These are phyloP conservation scores for Dryoscopus gambensis DNA, from an alignment of 2,113 vertebrate genomes.

Conservation along the genomic window DNA sequence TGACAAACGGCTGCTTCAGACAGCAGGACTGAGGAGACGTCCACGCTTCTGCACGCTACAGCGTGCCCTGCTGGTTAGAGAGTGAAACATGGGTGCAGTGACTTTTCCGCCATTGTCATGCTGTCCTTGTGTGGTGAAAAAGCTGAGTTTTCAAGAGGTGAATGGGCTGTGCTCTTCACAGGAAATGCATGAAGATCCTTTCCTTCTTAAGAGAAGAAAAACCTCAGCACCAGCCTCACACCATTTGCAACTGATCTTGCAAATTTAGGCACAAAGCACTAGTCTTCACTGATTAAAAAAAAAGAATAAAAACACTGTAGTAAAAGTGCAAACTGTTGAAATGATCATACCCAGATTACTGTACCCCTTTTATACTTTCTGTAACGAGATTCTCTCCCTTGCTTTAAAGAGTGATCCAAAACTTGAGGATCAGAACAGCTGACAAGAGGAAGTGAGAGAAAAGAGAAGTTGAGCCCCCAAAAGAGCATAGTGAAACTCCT, in stretches of 20 bases:
- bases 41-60: not conserved
- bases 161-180: not conserved
- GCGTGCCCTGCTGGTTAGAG: not conserved
- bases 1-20: not conserved
- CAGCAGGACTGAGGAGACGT: not conserved
- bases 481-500: not conserved
- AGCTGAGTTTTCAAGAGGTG: not conserved
- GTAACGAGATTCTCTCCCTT: not conserved
- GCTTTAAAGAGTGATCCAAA: not conserved
- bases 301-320: not conserved
- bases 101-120: not conserved
- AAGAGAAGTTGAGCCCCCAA: not conserved
- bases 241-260: not conserved
- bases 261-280: not conserved
- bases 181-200: not conserved
- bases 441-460: not conserved
- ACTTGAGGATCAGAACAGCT: not conserved
- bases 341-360: not conserved
- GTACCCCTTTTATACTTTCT: not conserved
- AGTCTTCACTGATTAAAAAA: not conserved
- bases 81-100: not conserved
- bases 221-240: not conserved
- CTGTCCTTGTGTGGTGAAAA: not conserved
- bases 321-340: not conserved
- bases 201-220: not conserved